Conservation (phyloP, 2,888 invertebrate species). For the Mechanitis mazaeus region DNA sequence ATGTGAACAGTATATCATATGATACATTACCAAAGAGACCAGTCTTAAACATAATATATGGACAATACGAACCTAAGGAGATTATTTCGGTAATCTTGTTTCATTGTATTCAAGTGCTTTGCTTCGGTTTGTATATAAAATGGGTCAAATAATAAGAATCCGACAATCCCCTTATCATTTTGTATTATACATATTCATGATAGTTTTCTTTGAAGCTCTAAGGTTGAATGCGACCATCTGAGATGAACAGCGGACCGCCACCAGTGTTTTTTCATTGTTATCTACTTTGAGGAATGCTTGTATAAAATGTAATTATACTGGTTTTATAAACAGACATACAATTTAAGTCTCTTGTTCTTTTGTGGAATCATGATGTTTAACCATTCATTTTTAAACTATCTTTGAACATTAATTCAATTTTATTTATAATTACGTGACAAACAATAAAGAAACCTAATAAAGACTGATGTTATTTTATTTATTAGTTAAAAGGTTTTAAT, state of each 20-base stretch:
- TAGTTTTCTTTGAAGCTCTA: conserved; percentile 42
- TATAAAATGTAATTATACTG: conserved; percentile 47
- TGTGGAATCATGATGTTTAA: conserved; percentile 1
- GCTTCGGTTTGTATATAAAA: conserved; percentile 8
- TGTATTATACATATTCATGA: conserved; percentile 13
- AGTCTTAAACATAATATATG: neutral
- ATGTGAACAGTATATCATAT: no score
- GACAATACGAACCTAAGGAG: conserved; percentile 1
- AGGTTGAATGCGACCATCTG: conserved; percentile 34
- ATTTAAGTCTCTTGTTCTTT: conserved; percentile 7
- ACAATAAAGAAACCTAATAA: no score
- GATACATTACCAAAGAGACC: no score
- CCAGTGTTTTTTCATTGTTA: conserved; percentile 31
- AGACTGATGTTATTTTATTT: no score
- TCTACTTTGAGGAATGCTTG: conserved; percentile 37
- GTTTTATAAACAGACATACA: conserved; percentile 8
- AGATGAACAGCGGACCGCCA: conserved; percentile 28
- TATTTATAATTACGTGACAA: no score
- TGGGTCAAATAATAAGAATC: conserved; percentile 17
- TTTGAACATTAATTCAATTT: neutral
- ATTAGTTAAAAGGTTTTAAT: no score
- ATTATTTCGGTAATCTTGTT: conserved; percentile 4
- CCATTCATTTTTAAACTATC: conserved; percentile 1
- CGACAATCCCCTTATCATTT: conserved; percentile 31
- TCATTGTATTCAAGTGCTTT: conserved; percentile 9